Base-by-base conservation (phyloP, 2,797 vertebrate genomes). In the Anguilla anguilla region DNA sequence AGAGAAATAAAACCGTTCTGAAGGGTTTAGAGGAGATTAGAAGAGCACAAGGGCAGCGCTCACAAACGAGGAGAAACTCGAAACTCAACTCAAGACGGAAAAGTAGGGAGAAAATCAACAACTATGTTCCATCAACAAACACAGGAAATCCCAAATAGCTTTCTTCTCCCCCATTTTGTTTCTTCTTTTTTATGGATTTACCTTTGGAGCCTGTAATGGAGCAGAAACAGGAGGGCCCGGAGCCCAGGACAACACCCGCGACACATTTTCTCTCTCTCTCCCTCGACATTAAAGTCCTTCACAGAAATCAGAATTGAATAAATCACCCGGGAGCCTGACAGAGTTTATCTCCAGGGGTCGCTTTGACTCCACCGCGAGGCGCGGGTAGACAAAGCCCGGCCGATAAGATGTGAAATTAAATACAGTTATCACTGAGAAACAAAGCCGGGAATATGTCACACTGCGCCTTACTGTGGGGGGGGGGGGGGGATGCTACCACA, bases 281-380 rank as follows among this genome's bases (percentile, higher is more conserved):
- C 95, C 92, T 92, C 93, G 94, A 96, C 95, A 97, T 95, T 95
- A 96, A 96, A 96, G 95, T 96, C 96, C 95, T 97, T 97, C 96
- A 96, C 96, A 97, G 94, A 97, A 97, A 95, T 96, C 95, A 96
- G 95, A 97, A 96, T 97, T 97, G 96, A 97, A 96, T 96, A 97
- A 96, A 97, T 95, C 96, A 97, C 96, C 95, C 93, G 92, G 93
- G 95, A 95, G 97, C 95, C 95, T 96, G 96, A 97, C 96, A 97
- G 94, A 96, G 95, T 94, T 95, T 97, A 98, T 97, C 96, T 97
- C 96, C 93, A 93, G 95, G 95, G 97, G 95, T 96, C 96, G 96
- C 94, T 94, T 93, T 91, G 93, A 94, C 94, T 96, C 92, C 93
- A 95, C 94, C 91, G 95, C 94, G 94, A 95, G 93, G 94, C 92